Evolutionary conservation across 2,113 vertebrate species (phyloP).

Genomic region (Nyctibius bracteatus): DNA sequence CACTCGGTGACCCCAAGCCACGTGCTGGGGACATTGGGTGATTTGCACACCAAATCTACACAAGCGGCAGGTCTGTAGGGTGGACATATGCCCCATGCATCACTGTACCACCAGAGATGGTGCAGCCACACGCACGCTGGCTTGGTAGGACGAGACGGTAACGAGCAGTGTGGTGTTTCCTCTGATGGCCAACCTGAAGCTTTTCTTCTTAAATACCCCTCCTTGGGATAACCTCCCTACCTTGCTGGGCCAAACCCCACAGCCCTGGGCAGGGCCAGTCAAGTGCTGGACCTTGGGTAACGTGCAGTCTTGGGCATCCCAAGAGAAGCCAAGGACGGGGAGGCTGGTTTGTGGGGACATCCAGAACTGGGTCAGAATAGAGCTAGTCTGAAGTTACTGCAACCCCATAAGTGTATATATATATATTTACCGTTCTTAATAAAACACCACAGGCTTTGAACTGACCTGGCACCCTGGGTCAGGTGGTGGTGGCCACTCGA

Average conservation of each 20-base stretch:
- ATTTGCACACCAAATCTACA: neutral
- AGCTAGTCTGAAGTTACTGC: neutral
- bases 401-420: neutral
- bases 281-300: neutral
- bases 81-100: neutral
- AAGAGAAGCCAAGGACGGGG: neutral
- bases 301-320: neutral
- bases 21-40: neutral
- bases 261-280: neutral
- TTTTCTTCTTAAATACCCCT: neutral
- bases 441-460: neutral
- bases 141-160: neutral
- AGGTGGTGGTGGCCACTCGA: neutral
- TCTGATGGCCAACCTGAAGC: neutral
- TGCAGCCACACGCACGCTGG: neutral
- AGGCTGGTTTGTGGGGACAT: neutral
- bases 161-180: neutral
- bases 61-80: neutral
- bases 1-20: accelerated
- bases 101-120: neutral
- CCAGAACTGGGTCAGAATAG: neutral
- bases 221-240: neutral
- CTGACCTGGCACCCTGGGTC: no score
- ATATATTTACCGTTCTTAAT: neutral
- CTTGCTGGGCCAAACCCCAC: neutral